A percentile compares a stretch with the other conserved stretches of the same genome.
phyloP scores from a whole-genome alignment of 2,113 vertebrate genomes.

The Globicephala melas region DNA sequence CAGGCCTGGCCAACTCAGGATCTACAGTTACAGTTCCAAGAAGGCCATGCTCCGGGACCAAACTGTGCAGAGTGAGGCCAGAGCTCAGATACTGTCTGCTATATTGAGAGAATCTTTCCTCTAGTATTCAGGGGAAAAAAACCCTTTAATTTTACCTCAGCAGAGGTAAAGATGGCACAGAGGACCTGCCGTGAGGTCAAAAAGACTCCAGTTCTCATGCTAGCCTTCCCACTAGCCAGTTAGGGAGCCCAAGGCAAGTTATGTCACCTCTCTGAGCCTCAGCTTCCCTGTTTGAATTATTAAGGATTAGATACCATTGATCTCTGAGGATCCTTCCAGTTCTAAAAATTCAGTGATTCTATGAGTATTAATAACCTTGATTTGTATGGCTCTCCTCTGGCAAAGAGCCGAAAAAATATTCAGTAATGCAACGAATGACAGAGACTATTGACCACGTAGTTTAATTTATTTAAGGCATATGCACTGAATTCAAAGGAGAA shows the following conservation, averaged over 20 bases:
- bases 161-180: background rate
- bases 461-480: conserved; percentile 66
- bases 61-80: background rate
- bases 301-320: background rate
- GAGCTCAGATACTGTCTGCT: background rate
- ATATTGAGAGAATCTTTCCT: background rate
- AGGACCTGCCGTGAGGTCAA: background rate
- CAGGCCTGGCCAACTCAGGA: background rate
- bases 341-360: conserved; percentile 12
- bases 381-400: conserved; percentile 4
- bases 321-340: background rate
- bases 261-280: background rate
- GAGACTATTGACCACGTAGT: conserved; percentile 57
- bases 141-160: background rate
- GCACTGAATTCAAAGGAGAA: conserved; percentile 53
- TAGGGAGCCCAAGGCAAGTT: background rate
- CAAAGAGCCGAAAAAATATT: conserved; percentile 47
- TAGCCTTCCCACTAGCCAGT: background rate
- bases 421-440: conserved; percentile 29
- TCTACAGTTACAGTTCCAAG: background rate
- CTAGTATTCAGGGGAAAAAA: background rate
- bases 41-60: background rate
- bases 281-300: background rate
- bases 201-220: background rate
- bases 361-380: conserved; percentile 54